Conservation (phyloP, 2,888 invertebrate species). For the Tachina fera region DNA sequence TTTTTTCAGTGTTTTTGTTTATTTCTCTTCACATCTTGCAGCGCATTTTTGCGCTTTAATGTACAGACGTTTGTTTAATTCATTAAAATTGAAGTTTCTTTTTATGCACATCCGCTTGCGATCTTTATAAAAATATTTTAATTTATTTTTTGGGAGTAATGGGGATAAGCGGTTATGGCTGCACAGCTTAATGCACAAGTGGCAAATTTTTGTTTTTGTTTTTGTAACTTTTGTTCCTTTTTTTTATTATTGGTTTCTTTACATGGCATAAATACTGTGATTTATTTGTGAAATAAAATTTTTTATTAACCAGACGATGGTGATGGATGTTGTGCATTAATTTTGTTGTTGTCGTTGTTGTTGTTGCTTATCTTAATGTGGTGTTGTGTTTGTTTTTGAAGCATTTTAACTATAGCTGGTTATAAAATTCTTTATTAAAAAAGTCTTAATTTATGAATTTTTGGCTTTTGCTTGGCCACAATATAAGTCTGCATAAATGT, state of each 20-base stretch:
- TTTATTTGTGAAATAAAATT: slow-evolving; percentile 29
- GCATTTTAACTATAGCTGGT: not conserved
- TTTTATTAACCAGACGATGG: slow-evolving; percentile 12
- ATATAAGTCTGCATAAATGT: too few species aligned
- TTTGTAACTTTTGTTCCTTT: not conserved
- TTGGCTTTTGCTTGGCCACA: not conserved
- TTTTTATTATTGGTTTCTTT: not conserved
- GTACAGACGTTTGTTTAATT: not conserved
- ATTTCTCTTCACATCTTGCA: slow-evolving; percentile 9
- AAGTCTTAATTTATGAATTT: not conserved
- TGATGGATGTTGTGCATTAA: slow-evolving; percentile 14
- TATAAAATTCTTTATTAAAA: not conserved
- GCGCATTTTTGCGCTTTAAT: not conserved
- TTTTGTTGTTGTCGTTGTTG: not conserved
- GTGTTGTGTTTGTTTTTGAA: not conserved
- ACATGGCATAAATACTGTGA: slow-evolving; percentile 3
- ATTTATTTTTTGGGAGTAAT: too few species aligned
- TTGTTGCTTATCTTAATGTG: too few species aligned
- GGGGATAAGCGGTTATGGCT: not conserved
- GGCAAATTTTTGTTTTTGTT: not conserved
- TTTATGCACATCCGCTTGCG: not conserved
- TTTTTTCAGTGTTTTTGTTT: not conserved
- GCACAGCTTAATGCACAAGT: not conserved
- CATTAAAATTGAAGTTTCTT: slow-evolving; percentile 1
- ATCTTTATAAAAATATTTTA: not conserved